Percentiles rank a stretch among this genome's conserved stretches.
Conservation (phyloP, 2,113 vertebrate genomes). For the Charadrius vociferus region DNA sequence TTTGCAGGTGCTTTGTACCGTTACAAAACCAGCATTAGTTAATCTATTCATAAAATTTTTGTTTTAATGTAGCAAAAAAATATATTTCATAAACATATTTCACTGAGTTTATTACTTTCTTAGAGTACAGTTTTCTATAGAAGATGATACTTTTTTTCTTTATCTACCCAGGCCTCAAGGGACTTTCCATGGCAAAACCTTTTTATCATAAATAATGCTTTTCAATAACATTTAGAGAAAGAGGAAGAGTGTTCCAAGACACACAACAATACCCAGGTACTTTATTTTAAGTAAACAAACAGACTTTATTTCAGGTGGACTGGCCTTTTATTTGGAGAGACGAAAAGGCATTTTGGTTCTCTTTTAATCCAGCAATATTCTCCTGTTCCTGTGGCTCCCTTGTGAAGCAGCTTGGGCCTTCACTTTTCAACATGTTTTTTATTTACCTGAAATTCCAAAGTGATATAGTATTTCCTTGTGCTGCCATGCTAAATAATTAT, state of each 20-base stretch:
- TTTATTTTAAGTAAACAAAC: background rate
- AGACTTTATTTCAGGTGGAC: background rate
- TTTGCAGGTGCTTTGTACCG: background rate
- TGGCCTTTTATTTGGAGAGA: background rate
- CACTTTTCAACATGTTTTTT: background rate
- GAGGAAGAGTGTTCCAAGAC: background rate
- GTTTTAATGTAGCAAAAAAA: background rate
- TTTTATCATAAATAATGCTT: background rate
- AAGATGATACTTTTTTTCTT: background rate
- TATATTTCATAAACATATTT: background rate
- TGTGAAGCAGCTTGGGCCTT: background rate
- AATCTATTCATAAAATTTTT: background rate
- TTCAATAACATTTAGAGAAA: background rate
- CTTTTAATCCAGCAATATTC: background rate
- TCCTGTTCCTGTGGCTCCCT: background rate
- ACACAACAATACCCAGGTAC: background rate
- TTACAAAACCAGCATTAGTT: background rate
- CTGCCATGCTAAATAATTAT: background rate
- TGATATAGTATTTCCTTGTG: background rate
- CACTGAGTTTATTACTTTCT: background rate
- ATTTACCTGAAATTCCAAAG: background rate
- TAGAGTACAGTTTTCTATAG: background rate
- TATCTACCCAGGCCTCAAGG: background rate
- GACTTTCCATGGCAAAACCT: background rate
- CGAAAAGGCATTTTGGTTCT: background rate